These are phyloP conservation scores for Epiblema foenella DNA, from an alignment of 2,888 invertebrate species.

Conservation along the genomic window DNA sequence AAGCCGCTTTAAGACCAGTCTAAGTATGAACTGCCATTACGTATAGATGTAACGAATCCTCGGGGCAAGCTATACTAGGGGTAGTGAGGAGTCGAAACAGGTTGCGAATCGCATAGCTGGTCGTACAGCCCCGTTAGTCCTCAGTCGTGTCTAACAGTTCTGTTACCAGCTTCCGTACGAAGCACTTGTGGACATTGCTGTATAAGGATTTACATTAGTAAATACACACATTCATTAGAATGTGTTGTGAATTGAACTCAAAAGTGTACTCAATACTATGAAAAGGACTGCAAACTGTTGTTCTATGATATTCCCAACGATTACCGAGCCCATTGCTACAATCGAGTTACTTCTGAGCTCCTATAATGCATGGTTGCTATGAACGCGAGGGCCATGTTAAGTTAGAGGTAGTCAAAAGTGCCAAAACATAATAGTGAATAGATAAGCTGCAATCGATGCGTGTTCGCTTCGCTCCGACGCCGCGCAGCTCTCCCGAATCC, in stretches of 20 bases:
- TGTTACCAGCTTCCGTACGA: constrained; percentile 35
- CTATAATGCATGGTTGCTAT: neutral
- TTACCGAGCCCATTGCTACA: neutral
- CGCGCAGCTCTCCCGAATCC: constrained; percentile 63
- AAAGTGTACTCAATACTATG: constrained; percentile 4
- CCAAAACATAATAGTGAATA: neutral
- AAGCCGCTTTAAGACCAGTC: neutral
- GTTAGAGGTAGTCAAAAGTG: neutral
- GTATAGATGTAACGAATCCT: neutral
- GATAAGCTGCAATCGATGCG: constrained; percentile 59
- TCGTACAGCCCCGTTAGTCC: constrained; percentile 34
- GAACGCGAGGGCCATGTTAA: neutral
- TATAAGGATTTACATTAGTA: too few species aligned
- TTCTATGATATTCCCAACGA: neutral
- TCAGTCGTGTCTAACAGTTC: constrained; percentile 38
- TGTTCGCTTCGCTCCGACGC: constrained; percentile 74
- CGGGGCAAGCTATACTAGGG: neutral
- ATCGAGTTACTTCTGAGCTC: neutral
- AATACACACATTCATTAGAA: too few species aligned
- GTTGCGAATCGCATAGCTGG: constrained; percentile 28
- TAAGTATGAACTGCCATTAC: neutral
- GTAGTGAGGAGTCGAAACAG: neutral
- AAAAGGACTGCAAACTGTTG: neutral
- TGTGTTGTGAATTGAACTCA: constrained; percentile 14
- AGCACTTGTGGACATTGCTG: constrained; percentile 21